A percentile compares a stretch with the other conserved stretches of the same genome.
phyloP scores from a whole-genome alignment of 1,140 invertebrate species.

The Cepaea nemoralis region DNA sequence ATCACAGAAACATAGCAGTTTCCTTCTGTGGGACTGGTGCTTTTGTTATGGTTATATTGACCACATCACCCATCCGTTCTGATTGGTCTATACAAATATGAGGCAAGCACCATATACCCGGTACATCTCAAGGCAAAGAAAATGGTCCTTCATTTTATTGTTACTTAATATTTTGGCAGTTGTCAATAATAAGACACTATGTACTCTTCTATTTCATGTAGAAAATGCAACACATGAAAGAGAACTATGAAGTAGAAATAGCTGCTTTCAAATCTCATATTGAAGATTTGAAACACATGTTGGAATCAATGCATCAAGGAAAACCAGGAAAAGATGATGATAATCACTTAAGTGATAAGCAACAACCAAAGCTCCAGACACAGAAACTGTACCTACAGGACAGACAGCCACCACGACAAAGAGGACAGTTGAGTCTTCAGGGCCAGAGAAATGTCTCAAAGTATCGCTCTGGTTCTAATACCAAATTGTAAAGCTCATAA shows the following conservation, averaged over 20 bases:
- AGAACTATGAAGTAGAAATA: slow-evolving; percentile 22
- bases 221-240: slow-evolving; percentile 36
- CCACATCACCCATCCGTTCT: too few species aligned
- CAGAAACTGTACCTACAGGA: not conserved
- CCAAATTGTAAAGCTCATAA: too few species aligned
- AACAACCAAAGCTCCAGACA: not conserved
- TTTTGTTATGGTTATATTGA: too few species aligned
- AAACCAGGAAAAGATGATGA: not conserved
- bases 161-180: too few species aligned
- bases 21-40: too few species aligned
- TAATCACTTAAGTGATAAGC: not conserved
- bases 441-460: not conserved
- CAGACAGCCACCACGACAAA: not conserved
- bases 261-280: slow-evolving; percentile 10
- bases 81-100: too few species aligned
- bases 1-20: too few species aligned
- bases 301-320: not conserved
- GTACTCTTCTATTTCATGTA: not conserved
- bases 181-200: too few species aligned
- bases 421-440: not conserved
- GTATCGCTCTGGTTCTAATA: not conserved
- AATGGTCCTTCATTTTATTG: too few species aligned
- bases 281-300: not conserved
- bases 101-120: too few species aligned
- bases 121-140: too few species aligned